A percentile compares a stretch with the other conserved stretches of the same genome.
phyloP scores from a whole-genome alignment of 1,140 invertebrate species.

The Akabosia matsudoensis region DNA sequence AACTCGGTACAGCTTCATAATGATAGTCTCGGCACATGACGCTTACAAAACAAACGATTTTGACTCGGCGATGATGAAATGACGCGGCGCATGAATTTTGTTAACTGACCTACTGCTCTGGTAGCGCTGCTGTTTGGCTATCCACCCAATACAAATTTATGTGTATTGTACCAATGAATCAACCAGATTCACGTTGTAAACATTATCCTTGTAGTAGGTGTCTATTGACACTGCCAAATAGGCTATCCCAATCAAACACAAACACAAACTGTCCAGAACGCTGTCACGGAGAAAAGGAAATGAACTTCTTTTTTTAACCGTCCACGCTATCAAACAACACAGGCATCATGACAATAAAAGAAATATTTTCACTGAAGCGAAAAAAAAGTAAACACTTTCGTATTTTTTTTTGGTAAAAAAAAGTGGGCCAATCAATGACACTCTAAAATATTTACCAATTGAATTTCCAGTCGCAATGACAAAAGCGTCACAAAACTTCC shows the following conservation, averaged over 20 bases:
- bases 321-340: too few species aligned
- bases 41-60: too few species aligned
- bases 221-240: too few species aligned
- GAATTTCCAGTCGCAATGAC: background rate
- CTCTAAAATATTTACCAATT: background rate
- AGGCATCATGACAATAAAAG: background rate
- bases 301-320: too few species aligned
- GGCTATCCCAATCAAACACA: too few species aligned
- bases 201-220: too few species aligned
- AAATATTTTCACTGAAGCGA: background rate
- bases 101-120: constrained; percentile 10
- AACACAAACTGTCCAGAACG: background rate
- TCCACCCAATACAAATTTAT: background rate
- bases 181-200: background rate
- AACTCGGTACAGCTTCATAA: background rate
- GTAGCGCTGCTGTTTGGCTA: too few species aligned
- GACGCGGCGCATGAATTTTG: background rate
- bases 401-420: too few species aligned
- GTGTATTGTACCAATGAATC: background rate
- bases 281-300: too few species aligned
- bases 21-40: too few species aligned
- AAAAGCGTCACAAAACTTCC: too few species aligned
- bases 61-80: background rate
- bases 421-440: constrained; percentile 21
- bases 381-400: background rate